Evolutionary conservation across 2,797 vertebrate genomes (phyloP).

Genomic region (Pipistrellus pygmaeus): DNA sequence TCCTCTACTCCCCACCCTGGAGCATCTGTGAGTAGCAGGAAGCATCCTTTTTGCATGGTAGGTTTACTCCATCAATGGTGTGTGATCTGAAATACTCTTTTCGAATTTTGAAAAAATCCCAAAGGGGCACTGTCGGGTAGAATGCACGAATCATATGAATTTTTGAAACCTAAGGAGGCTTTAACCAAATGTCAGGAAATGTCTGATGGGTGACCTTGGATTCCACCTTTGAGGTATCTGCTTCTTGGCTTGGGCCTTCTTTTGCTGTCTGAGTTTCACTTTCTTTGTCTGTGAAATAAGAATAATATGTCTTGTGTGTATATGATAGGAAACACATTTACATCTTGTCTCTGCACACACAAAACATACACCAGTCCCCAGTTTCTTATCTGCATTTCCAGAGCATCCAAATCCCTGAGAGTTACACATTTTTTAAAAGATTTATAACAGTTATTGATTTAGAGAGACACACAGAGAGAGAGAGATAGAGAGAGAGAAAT

Average conservation of each 20-base stretch:
- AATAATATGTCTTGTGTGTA: neutral
- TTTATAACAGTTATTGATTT: too few relatives aligned
- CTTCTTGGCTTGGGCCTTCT: fast-evolving
- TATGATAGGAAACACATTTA: neutral
- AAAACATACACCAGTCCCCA: fast-evolving
- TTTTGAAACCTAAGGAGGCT: neutral
- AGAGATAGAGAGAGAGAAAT: too few relatives aligned
- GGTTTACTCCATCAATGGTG: neutral
- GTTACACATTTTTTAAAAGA: too few relatives aligned
- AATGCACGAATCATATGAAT: neutral
- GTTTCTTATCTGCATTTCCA: neutral
- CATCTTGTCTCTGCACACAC: fast-evolving
- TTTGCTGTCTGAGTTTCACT: neutral
- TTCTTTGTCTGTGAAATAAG: neutral
- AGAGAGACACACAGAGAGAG: too few relatives aligned
- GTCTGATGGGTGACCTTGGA: too few relatives aligned
- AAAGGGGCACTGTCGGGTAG: fast-evolving
- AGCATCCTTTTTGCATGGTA: fast-evolving
- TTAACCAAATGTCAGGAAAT: too few relatives aligned
- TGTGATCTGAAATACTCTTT: neutral
- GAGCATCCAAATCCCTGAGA: neutral
- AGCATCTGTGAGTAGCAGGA: neutral
- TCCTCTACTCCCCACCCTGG: neutral
- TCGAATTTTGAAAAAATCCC: neutral
- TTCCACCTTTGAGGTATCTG: neutral